Conservation (phyloP, 2,888 invertebrate species). For the Craniophora ligustri region DNA sequence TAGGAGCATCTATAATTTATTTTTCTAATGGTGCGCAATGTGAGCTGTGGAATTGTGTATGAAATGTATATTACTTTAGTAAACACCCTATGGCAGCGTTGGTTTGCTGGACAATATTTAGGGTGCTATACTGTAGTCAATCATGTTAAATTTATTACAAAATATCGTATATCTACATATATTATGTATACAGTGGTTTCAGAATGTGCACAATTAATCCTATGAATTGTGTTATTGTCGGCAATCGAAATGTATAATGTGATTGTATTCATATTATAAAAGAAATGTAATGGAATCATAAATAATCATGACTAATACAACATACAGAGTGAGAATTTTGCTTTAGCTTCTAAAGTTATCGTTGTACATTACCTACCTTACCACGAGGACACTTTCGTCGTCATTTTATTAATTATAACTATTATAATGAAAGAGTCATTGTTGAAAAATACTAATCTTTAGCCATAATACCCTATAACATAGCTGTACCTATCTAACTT, state of each 20-base stretch:
- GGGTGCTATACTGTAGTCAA: conserved; percentile 85
- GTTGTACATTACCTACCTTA: too few relatives aligned
- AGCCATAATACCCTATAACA: too few relatives aligned
- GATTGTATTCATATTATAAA: conserved; percentile 55
- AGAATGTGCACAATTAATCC: conserved; percentile 77
- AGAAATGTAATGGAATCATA: conserved; percentile 50
- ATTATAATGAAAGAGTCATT: too few relatives aligned
- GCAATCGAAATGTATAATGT: conserved; percentile 69
- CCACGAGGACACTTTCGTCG: too few relatives aligned
- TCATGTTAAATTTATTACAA: conserved; percentile 79
- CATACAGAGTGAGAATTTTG: conserved; percentile 54
- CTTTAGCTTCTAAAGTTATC: conserved; percentile 54
- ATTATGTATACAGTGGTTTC: conserved; percentile 72
- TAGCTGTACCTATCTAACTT: too few relatives aligned
- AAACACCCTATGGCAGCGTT: conserved; percentile 74
- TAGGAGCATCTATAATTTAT: conserved; percentile 88
- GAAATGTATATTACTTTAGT: conserved; percentile 80
- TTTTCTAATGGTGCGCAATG: conserved; percentile 88
- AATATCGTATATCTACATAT: conserved; percentile 76
- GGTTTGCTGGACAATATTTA: conserved; percentile 80
- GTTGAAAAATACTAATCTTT: too few relatives aligned
- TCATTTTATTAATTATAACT: too few relatives aligned
- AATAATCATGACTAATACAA: conserved; percentile 51
- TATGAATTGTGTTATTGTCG: conserved; percentile 70
- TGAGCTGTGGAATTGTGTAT: conserved; percentile 87